Evolutionary conservation across 2,888 invertebrate genomes (phyloP).

Genomic region (Eilema sororculum): DNA sequence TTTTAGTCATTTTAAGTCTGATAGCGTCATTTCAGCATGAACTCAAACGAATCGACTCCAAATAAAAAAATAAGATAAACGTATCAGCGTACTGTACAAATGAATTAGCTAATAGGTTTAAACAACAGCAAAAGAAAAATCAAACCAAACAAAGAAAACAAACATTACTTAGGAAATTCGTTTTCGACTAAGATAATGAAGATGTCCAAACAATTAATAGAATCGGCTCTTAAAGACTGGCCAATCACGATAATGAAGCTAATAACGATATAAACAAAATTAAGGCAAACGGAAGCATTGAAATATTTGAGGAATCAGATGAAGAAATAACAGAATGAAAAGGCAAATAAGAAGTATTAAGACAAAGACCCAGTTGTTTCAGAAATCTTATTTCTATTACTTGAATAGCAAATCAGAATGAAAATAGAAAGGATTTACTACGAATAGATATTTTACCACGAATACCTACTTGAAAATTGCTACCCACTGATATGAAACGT

Average conservation of each 20-base stretch:
- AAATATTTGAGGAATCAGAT: neutral
- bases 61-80: neutral
- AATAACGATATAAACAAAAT: neutral
- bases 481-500: no score
- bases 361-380: neutral
- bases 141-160: neutral
- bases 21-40: neutral
- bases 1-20: no score
- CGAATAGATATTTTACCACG: no score
- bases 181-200: conserved; percentile 38
- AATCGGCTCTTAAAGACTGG: conserved; percentile 46
- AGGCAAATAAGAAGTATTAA: neutral
- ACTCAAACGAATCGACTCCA: neutral
- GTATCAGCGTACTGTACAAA: neutral
- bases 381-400: no score
- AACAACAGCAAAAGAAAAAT: neutral
- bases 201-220: conserved; percentile 35
- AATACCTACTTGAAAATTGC: no score
- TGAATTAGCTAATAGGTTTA: neutral
- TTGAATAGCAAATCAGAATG: neutral
- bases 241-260: conserved; percentile 57
- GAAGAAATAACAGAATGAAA: neutral
- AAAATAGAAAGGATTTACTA: no score
- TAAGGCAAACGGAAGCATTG: neutral
- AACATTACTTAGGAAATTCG: conserved; percentile 35